A percentile compares a stretch with the other conserved stretches of the same genome.
phyloP scores from a whole-genome alignment of 2,113 vertebrate genomes.

The Atlantisia rogersi region DNA sequence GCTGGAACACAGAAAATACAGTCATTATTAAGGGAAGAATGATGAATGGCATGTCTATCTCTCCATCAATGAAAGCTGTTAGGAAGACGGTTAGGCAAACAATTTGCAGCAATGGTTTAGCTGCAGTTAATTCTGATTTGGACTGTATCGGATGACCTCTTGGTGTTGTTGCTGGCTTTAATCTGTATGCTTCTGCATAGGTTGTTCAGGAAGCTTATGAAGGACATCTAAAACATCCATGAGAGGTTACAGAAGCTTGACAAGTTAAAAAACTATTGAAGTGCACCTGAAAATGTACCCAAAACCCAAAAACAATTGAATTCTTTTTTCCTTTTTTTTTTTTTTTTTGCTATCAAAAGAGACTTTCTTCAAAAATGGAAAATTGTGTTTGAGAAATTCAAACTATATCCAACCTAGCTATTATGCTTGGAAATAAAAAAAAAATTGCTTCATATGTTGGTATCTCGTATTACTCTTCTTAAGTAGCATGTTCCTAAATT shows the following conservation, averaged over 20 bases:
- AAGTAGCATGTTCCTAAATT: not conserved
- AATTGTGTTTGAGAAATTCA: not conserved
- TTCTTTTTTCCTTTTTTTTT: not conserved
- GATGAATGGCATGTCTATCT: fast-evolving
- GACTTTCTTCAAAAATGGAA: not conserved
- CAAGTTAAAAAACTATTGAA: not conserved
- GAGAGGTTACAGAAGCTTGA: not conserved
- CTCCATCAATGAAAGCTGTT: not conserved
- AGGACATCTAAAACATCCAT: not conserved
- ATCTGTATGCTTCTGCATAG: not conserved
- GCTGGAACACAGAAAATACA: not conserved
- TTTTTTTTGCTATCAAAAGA: not conserved
- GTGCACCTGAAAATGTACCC: not conserved
- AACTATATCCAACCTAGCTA: not conserved
- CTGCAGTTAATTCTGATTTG: not conserved
- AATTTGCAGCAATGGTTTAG: not conserved
- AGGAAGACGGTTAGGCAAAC: not conserved
- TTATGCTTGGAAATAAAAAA: not conserved
- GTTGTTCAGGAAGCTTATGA: not conserved
- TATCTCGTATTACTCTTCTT: not conserved
- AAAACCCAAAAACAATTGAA: not conserved
- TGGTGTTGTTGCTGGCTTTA: not conserved
- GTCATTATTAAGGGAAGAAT: not conserved
- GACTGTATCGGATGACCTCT: not conserved
- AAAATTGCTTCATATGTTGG: not conserved